Conservation (phyloP, 2,888 invertebrate species). For the Netelia virgata region DNA sequence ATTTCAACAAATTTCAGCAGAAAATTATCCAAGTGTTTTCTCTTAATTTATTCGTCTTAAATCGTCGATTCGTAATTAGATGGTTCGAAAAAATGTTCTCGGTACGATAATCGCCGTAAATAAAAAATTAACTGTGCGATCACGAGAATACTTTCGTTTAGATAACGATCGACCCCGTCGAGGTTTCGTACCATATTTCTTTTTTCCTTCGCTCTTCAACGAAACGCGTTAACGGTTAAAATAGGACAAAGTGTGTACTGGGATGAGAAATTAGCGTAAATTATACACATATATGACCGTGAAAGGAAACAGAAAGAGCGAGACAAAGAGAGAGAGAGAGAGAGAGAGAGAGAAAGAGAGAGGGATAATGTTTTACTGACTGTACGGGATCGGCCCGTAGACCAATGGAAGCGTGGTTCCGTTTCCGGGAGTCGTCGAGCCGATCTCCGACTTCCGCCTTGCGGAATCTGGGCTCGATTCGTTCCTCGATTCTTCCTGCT, state of each 20-base stretch:
- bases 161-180: slow-evolving; percentile 51
- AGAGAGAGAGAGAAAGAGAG: slow-evolving; percentile 46
- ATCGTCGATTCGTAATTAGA: no score
- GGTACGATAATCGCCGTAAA: slow-evolving; percentile 3
- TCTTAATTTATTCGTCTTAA: neutral
- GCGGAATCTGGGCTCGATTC: slow-evolving; percentile 61
- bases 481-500: slow-evolving; percentile 50
- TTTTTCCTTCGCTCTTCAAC: slow-evolving; percentile 18
- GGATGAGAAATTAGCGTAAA: slow-evolving; percentile 52
- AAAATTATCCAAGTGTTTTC: neutral
- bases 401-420: slow-evolving; percentile 89
- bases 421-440: slow-evolving; percentile 75
- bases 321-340: slow-evolving; percentile 35
- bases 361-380: slow-evolving; percentile 87
- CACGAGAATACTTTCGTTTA: slow-evolving; percentile 14
- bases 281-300: slow-evolving; percentile 35
- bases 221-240: slow-evolving; percentile 55
- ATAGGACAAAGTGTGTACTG: slow-evolving; percentile 45
- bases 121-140: neutral
- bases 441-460: slow-evolving; percentile 72
- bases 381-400: slow-evolving; percentile 91
- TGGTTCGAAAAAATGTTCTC: neutral
- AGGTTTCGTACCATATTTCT: slow-evolving; percentile 32
- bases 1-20: neutral
- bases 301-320: slow-evolving; percentile 38